Base-by-base conservation (phyloP, 2,888 invertebrate species). In the Lathronympha strigana region DNA sequence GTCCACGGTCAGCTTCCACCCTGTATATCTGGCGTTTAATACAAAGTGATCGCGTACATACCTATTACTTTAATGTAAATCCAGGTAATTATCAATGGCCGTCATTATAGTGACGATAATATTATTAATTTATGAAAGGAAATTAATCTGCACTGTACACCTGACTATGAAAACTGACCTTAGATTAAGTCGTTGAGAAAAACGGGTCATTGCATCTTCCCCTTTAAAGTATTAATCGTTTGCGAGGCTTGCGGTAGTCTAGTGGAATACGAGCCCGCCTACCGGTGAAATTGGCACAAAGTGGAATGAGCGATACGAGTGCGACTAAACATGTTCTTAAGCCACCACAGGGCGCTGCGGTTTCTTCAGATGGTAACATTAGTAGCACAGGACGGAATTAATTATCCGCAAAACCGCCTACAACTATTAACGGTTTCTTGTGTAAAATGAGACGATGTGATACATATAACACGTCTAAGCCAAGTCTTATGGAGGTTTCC, bases 311-410 rank as follows among this genome's bases (percentile, higher is more conserved):
- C 82, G 80, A 83, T 81, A 81, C 76, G 76, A 80, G 72, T 74
- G 69, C 74, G 72, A 75, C 73, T 69, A 76, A 81, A 82, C 84
- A 77, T 84, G 83, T 86, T 83, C 82, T 80, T 78, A 72, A 78
- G 81, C 82, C 82, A 81, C 78, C 80, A 76, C 80, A 79, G 81
- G 82, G 82, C 82, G 74, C 76, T 87, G 88, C 80, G 86, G 88
- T 88, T 84, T 83, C 82, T 78, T 81, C 76, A 73, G 79, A 73
- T 78, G 77, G 83, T 82, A 84, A 86, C 78, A 73, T 84, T 88
- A 89, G 89, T 89, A 85, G 83, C 79, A 70, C 88, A 87, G 85
- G 86, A 85, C 84, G 79, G 87, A 87, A 89, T 89, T 87, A 88
- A 90, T 90, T 90, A 87, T 84, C 81, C 73, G 75, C 76, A 71